Base-by-base conservation (phyloP, 2,797 vertebrate genomes). In the Moxostoma hubbsi region DNA sequence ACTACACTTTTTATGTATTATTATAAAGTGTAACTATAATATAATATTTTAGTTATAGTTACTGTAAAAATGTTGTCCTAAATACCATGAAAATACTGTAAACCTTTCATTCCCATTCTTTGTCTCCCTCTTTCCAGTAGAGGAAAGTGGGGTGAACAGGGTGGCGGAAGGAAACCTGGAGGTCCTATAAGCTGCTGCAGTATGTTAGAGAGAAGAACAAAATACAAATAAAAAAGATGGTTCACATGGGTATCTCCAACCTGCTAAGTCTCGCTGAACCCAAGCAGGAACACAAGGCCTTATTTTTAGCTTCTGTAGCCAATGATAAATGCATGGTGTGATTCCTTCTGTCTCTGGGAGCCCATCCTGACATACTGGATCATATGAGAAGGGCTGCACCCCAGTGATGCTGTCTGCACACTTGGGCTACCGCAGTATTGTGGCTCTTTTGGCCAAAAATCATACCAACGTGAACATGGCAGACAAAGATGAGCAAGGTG, bases 401-500 rank as follows among this genome's bases (percentile, higher is more conserved):
- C 89, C 95, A 0, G 73, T 88, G 1, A 96, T 96, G 93, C 91
- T 87, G 68, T 94, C 95, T 1, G 93, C 94, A 2, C 92, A 94
- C 76, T 87, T 93, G 6, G 95, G 95, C 11, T 91, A 93, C 5
- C 91, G 94, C 45, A 7, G 88, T 11, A 82, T 93, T 36, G 47
- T 96, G 87, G 90, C 91, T 49, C 87, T 93, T 58, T 46, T 96
- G 81, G 92, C 85, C 51, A 88, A 92, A 75, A 91, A 91, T 9
- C 86, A 91, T 0, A 92, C 94, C 9, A 84, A 94, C 58, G 93
- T 96, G 93, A 91, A 87, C 0, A 80, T 89, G 58, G 88, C 93
- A 69, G 94, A 96, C 85, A 88, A 91, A 5, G 91, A 95, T 85
- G 93, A 95, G 51, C 95, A 93, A 93, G 94, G 95, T 95, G 86